A percentile compares a stretch with the other conserved stretches of the same genome.
Evolutionary conservation across 92 coral and sea anemone genomes (phyloP).

Genomic region (Metridium senile): DNA sequence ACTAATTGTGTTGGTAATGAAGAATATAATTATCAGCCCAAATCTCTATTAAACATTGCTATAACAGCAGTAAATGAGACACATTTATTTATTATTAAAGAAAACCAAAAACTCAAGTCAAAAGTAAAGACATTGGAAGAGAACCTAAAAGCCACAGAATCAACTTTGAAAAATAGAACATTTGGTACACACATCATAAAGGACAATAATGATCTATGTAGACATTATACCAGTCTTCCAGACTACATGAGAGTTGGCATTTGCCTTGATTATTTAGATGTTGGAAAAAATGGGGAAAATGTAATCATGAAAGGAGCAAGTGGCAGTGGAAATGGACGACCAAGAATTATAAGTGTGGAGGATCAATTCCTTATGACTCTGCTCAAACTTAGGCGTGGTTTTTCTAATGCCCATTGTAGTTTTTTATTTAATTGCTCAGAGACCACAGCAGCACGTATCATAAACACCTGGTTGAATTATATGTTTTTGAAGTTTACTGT

Average conservation of each 20-base stretch:
- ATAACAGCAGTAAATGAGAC: constrained; percentile 31
- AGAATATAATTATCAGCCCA: constrained; percentile 41
- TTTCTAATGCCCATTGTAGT: constrained; percentile 36
- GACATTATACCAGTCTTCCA: constrained; percentile 54
- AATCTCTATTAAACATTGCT: constrained; percentile 24
- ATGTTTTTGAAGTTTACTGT: constrained; percentile 42
- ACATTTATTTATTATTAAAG: neutral
- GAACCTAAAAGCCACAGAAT: constrained; percentile 26
- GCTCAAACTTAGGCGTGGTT: constrained; percentile 39
- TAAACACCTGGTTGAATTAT: constrained; percentile 54
- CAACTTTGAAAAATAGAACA: constrained; percentile 20
- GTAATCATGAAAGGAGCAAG: constrained; percentile 32
- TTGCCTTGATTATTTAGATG: constrained; percentile 30
- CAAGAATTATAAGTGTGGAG: constrained; percentile 31
- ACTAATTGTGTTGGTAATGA: neutral
- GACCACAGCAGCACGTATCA: constrained; percentile 42
- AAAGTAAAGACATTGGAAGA: constrained; percentile 24
- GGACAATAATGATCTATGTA: constrained; percentile 41
- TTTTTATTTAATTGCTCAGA: constrained; percentile 42
- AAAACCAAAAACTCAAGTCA: constrained; percentile 35
- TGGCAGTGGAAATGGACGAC: constrained; percentile 33
- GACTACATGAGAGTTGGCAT: constrained; percentile 23
- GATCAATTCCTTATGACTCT: constrained; percentile 43
- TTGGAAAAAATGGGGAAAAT: constrained; percentile 46
- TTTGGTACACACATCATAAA: constrained; percentile 34